Conservation (phyloP, 2,888 invertebrate genomes). For the Andricus quercusramuli region DNA sequence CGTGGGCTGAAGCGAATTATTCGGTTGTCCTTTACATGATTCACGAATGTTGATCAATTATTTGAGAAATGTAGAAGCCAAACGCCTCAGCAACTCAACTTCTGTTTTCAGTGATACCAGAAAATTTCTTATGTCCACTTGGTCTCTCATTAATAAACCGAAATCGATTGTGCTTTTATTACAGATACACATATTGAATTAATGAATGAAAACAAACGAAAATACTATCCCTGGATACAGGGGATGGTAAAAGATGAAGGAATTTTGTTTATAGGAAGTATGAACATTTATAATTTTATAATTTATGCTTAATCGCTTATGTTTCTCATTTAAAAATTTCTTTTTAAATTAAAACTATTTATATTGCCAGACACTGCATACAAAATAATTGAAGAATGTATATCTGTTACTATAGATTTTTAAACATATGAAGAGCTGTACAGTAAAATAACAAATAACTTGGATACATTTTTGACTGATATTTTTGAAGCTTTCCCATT, state of each 20-base stretch:
- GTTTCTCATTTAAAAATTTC: neutral
- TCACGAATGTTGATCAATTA: neutral
- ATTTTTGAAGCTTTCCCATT: neutral
- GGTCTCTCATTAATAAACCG: neutral
- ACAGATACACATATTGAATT: neutral
- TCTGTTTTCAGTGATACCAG: neutral
- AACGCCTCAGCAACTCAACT: neutral
- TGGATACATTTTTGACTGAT: neutral
- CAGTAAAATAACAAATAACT: neutral
- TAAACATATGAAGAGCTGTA: neutral
- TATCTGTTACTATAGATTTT: neutral
- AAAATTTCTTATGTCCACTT: neutral
- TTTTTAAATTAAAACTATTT: no score
- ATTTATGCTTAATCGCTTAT: neutral
- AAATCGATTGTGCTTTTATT: neutral
- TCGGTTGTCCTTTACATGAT: neutral
- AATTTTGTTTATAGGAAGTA: constrained; percentile 52
- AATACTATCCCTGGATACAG: constrained; percentile 56
- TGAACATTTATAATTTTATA: rapidly evolving
- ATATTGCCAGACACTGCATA: neutral
- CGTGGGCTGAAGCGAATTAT: neutral
- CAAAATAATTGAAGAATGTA: neutral
- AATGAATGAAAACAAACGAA: constrained; percentile 46
- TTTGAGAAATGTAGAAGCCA: neutral
- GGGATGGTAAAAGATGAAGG: constrained; percentile 59